phyloP scores from a whole-genome alignment of 2,888 invertebrate genomes.

The Eilema sororculum region DNA sequence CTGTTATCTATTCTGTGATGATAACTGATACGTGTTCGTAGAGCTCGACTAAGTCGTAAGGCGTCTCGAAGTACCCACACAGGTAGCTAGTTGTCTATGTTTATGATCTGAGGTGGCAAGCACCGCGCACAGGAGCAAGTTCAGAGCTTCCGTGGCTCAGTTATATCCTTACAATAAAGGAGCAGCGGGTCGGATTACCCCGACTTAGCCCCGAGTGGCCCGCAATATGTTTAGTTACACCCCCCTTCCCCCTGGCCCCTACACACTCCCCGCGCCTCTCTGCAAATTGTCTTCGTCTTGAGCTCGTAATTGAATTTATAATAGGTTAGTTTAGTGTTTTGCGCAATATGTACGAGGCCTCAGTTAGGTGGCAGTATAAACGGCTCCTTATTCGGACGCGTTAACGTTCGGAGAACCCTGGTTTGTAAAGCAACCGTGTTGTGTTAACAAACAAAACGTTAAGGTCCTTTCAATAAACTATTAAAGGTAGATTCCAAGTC shows the following conservation, averaged over 20 bases:
- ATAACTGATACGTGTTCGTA: not conserved
- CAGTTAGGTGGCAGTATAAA: constrained; percentile 36
- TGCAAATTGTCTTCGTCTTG: constrained; percentile 80
- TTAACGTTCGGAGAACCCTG: constrained; percentile 21
- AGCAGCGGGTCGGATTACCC: constrained; percentile 71
- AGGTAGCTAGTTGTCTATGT: not conserved
- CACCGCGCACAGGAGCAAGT: constrained; percentile 29
- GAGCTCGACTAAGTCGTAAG: not conserved
- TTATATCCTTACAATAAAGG: constrained; percentile 68
- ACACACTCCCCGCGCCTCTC: constrained; percentile 53
- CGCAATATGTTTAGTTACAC: constrained; percentile 76
- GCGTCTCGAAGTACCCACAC: not conserved
- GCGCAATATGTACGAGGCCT: constrained; percentile 50
- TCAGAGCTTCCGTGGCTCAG: constrained; percentile 51
- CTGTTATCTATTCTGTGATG: not conserved
- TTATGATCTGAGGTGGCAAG: not conserved
- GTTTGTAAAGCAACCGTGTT: not conserved
- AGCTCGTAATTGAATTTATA: constrained; percentile 84
- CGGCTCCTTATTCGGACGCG: constrained; percentile 38
- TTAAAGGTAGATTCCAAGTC: not conserved
- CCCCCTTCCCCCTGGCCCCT: constrained; percentile 30
- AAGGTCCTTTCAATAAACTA: not conserved
- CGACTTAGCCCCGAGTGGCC: constrained; percentile 69
- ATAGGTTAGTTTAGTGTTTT: constrained; percentile 81
- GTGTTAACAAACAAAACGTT: not conserved